A percentile compares a stretch with the other conserved stretches of the same genome.
phyloP scores from a whole-genome alignment of 35 echinoderm and acorn worm genomes.

The Eucidaris tribuloides region DNA sequence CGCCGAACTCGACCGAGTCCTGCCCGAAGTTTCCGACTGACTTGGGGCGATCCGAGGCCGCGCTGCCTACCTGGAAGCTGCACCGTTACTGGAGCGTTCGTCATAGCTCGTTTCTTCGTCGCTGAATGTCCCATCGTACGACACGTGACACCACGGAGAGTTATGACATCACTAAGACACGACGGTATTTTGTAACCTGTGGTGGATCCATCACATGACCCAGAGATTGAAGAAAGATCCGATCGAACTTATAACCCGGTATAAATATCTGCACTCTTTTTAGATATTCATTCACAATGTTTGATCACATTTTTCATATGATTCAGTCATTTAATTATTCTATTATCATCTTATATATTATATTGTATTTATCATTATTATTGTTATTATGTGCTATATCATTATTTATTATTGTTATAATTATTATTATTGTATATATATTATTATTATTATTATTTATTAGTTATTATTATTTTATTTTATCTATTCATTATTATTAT shows the following conservation, averaged over 20 bases:
- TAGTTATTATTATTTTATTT: too few relatives aligned
- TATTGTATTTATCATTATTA: too few relatives aligned
- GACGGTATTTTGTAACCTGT: conserved; percentile 69
- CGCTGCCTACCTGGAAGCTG: conserved; percentile 74
- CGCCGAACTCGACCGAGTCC: conserved; percentile 27
- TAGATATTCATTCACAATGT: too few relatives aligned
- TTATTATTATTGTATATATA: too few relatives aligned
- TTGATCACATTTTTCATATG: too few relatives aligned
- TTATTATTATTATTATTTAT: too few relatives aligned
- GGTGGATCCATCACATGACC: conserved; percentile 79
- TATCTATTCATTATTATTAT: too few relatives aligned
- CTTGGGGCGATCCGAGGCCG: conserved; percentile 39
- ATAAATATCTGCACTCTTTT: too few relatives aligned
- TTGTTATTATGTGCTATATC: too few relatives aligned
- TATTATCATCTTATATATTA: too few relatives aligned
- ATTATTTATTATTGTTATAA: too few relatives aligned
- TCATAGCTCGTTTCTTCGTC: conserved; percentile 71
- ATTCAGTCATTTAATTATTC: too few relatives aligned
- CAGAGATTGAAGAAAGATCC: conserved; percentile 51
- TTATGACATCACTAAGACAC: conserved; percentile 46
- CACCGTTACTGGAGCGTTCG: conserved; percentile 56
- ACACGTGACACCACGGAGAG: conserved; percentile 66
- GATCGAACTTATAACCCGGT: conserved; percentile 40
- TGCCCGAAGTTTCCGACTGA: not conserved
- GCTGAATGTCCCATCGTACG: conserved; percentile 62